A percentile compares a stretch with the other conserved stretches of the same genome.
These are phyloP conservation scores for Galaxias olidus DNA, from an alignment of 2,797 vertebrate genomes.

Conservation along the genomic window DNA sequence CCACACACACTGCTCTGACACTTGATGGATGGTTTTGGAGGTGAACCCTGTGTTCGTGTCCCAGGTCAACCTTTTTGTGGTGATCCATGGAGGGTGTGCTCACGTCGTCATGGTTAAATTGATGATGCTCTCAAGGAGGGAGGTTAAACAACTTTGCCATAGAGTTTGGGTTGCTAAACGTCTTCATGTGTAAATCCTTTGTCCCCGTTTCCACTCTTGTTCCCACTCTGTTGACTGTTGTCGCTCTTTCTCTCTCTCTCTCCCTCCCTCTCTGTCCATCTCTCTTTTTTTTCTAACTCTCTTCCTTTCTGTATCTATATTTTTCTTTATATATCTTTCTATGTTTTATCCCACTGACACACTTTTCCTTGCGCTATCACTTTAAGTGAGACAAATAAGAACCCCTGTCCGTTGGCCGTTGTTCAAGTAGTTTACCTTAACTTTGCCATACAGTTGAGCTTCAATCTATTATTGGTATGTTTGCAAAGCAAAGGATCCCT, in stretches of 20 bases:
- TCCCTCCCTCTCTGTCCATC: constrained; percentile 11
- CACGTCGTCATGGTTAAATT: constrained; percentile 69
- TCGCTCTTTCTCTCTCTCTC: no score
- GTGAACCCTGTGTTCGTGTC: constrained; percentile 68
- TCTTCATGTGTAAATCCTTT: no score
- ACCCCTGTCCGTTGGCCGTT: constrained; percentile 79
- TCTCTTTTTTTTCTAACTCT: constrained; percentile 11
- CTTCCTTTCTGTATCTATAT: no score
- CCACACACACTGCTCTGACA: constrained; percentile 41
- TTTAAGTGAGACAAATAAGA: constrained; percentile 70
- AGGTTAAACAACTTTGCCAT: constrained; percentile 53
- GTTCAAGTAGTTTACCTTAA: constrained; percentile 77
- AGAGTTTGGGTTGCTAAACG: no score
- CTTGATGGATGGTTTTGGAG: constrained; percentile 72
- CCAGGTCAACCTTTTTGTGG: constrained; percentile 74
- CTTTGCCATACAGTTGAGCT: constrained; percentile 79
- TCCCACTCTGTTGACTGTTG: no score
- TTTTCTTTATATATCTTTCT: no score
- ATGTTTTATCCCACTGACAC: constrained; percentile 51
- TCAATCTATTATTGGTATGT: constrained; percentile 84
- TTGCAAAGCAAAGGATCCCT: constrained; percentile 97
- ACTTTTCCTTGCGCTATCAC: no score
- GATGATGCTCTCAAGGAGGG: constrained; percentile 61
- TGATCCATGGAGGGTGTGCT: constrained; percentile 76
- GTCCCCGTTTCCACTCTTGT: no score